Evolutionary conservation across 2,888 invertebrate species (phyloP).

Genomic region (Gymnoscelis rufifasciata): DNA sequence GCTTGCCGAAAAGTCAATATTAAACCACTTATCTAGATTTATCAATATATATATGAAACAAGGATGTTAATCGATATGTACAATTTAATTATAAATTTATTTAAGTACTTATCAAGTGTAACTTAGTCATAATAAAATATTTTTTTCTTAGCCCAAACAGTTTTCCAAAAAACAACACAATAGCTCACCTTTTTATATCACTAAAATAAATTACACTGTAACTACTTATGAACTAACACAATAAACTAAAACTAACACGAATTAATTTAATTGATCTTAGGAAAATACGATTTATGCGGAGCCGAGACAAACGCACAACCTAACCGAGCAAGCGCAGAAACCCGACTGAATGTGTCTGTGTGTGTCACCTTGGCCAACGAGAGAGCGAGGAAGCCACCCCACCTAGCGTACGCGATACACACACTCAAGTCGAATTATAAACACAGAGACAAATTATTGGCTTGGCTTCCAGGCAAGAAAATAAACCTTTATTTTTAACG

Average conservation of each 20-base stretch:
- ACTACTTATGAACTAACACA: constrained; percentile 24
- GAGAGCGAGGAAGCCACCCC: not conserved
- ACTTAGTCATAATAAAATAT: too few relatives aligned
- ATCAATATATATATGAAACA: too few relatives aligned
- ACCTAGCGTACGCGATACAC: not conserved
- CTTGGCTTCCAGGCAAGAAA: not conserved
- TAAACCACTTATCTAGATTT: too few relatives aligned
- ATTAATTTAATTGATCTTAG: not conserved
- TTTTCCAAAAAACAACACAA: not conserved
- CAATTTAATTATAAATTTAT: too few relatives aligned
- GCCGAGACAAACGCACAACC: constrained; percentile 58
- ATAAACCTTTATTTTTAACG: too few relatives aligned
- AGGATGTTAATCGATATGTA: too few relatives aligned
- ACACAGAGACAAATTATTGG: not conserved
- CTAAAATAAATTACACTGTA: constrained; percentile 45
- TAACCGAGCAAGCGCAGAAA: constrained; percentile 68
- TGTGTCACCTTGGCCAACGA: not conserved
- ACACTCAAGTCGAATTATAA: too few relatives aligned
- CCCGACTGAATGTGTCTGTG: constrained; percentile 56
- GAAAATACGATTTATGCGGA: constrained; percentile 58
- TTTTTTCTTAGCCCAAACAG: too few relatives aligned
- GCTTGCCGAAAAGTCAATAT: not conserved
- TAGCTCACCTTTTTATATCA: constrained; percentile 58
- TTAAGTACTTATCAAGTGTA: too few relatives aligned
- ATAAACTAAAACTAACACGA: constrained; percentile 36